These are phyloP conservation scores for Toxotes chatareus DNA, from an alignment of 2,113 vertebrate species.

Conservation along the genomic window DNA sequence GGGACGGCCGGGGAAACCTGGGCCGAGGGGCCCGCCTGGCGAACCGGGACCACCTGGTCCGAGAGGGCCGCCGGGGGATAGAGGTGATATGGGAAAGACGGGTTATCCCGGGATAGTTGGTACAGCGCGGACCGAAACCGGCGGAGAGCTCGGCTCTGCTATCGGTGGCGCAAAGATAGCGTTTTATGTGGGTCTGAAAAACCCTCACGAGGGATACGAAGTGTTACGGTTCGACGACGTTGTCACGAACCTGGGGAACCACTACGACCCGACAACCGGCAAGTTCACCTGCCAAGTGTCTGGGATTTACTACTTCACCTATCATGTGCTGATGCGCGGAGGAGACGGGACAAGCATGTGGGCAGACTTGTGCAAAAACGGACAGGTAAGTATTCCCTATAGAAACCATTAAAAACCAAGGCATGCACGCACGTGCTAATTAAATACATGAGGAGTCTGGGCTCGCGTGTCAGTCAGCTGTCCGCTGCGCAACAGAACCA, in stretches of 20 bases:
- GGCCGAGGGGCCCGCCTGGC: conserved; percentile 87
- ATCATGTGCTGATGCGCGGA: conserved; percentile 91
- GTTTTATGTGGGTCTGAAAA: conserved; percentile 94
- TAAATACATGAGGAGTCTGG: not conserved
- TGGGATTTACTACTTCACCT: conserved; percentile 92
- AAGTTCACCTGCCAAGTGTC: conserved; percentile 93
- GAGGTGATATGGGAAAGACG: conserved; percentile 80
- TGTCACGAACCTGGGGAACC: conserved; percentile 83
- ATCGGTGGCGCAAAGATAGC: conserved; percentile 88
- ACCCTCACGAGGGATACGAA: conserved; percentile 87
- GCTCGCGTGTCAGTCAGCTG: not conserved
- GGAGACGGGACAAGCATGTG: conserved; percentile 92
- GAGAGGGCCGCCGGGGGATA: conserved; percentile 86
- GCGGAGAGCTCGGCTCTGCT: conserved; percentile 81
- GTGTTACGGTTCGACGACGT: conserved; percentile 85
- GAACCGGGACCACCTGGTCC: conserved; percentile 89
- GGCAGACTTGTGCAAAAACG: conserved; percentile 91
- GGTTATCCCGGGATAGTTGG: conserved; percentile 79
- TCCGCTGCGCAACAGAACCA: not conserved
- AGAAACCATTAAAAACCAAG: not conserved
- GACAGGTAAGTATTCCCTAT: conserved; percentile 81
- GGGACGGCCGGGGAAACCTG: conserved; percentile 89
- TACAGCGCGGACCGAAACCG: conserved; percentile 80
- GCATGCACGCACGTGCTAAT: not conserved
- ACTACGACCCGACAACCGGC: conserved; percentile 86